Percentiles rank a stretch among this genome's conserved stretches.
phyloP scores from a whole-genome alignment of 2,113 vertebrate genomes.

The Brachyhypopomus occidentalis region DNA sequence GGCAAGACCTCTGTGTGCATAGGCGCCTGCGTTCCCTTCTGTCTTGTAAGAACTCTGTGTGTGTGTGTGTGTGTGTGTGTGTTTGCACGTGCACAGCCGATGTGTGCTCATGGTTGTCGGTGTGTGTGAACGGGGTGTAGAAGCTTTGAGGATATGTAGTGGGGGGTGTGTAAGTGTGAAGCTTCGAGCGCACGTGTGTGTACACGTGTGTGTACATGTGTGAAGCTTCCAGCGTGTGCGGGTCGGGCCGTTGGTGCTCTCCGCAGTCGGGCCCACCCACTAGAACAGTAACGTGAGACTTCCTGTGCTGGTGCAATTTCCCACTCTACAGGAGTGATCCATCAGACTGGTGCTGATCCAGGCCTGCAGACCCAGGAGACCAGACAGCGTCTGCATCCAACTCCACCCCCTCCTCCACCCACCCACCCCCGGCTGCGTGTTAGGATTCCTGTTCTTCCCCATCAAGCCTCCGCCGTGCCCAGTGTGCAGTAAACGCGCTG shows the following conservation, averaged over 20 bases:
- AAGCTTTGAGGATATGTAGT: too few species aligned
- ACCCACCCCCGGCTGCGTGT: too few species aligned
- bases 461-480: too few species aligned
- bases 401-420: not conserved
- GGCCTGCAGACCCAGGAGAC: slow-evolving; percentile 1
- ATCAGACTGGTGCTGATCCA: not conserved
- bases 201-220: not conserved
- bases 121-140: not conserved
- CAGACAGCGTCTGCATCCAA: not conserved
- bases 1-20: slow-evolving; percentile 21
- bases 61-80: slow-evolving; percentile 32
- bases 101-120: not conserved
- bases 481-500: not conserved
- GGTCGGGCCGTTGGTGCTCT: slow-evolving; percentile 19
- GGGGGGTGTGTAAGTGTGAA: too few species aligned
- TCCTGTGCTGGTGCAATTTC: slow-evolving; percentile 15
- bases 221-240: not conserved
- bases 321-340: not conserved
- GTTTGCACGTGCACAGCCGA: slow-evolving; percentile 4
- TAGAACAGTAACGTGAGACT: slow-evolving; percentile 10
- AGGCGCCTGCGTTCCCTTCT: too few species aligned
- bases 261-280: slow-evolving; percentile 16
- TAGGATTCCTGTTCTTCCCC: too few species aligned
- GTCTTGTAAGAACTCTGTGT: not conserved
- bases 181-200: too few species aligned